Percentiles rank a stretch among this genome's conserved stretches.
Evolutionary conservation across 2,888 invertebrate genomes (phyloP).

Genomic region (Tanypteryx hageni): DNA sequence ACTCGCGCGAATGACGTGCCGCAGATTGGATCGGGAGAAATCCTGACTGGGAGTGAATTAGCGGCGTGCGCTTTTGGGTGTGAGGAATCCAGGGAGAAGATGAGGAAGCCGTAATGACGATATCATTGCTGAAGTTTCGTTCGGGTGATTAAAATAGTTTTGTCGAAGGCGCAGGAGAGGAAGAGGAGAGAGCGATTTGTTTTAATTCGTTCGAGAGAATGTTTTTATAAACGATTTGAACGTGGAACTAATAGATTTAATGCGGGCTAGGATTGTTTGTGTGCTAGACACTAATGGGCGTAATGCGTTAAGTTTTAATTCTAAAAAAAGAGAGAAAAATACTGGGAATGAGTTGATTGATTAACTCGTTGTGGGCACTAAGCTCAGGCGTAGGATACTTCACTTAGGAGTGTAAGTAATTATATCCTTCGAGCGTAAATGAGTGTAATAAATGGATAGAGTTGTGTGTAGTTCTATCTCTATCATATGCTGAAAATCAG

Average conservation of each 20-base stretch:
- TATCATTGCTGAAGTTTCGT: not conserved
- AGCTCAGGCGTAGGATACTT: no score
- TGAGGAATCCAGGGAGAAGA: not conserved
- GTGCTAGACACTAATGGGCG: not conserved
- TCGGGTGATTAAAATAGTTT: not conserved
- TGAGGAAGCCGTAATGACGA: not conserved
- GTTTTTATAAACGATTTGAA: not conserved
- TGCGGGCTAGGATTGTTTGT: not conserved
- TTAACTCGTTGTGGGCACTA: not conserved
- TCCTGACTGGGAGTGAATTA: not conserved
- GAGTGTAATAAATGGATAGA: no score
- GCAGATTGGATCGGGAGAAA: not conserved
- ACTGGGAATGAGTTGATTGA: not conserved
- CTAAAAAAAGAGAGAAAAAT: not conserved
- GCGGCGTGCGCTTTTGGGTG: not conserved
- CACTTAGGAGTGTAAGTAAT: no score
- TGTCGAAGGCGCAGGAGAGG: not conserved
- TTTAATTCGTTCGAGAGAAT: not conserved
- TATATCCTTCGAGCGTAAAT: no score
- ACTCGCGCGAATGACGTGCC: not conserved
- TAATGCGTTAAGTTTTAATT: not conserved
- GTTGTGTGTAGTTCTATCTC: no score
- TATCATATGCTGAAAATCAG: no score
- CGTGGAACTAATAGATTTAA: slow-evolving; percentile 14
- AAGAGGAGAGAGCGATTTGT: not conserved